These are phyloP conservation scores for Rhagonycha fulva DNA, from an alignment of 2,888 invertebrate genomes.

Conservation along the genomic window DNA sequence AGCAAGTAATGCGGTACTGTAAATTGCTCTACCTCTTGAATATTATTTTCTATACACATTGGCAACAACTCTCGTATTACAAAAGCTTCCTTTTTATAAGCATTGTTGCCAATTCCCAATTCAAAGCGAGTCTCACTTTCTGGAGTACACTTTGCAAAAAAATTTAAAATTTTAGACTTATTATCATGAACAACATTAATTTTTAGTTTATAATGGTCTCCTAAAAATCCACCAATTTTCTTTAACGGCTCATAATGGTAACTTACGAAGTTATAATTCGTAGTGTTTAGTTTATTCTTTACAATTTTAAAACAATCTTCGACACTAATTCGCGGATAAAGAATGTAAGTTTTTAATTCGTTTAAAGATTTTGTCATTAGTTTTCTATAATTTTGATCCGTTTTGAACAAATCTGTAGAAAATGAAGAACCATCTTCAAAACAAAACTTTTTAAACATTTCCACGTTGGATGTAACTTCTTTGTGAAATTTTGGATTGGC, in stretches of 20 bases:
- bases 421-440: slow-evolving; percentile 9
- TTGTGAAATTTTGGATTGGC: slow-evolving; percentile 15
- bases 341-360: slow-evolving; percentile 16
- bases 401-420: slow-evolving; percentile 10
- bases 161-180: slow-evolving; percentile 28
- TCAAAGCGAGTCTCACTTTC: slow-evolving; percentile 26
- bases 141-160: slow-evolving; percentile 41
- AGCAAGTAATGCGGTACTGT: background rate
- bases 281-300: slow-evolving; percentile 33
- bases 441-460: slow-evolving; percentile 11
- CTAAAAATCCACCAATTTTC: slow-evolving; percentile 40
- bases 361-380: slow-evolving; percentile 9
- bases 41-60: background rate
- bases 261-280: slow-evolving; percentile 30
- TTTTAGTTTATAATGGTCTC: slow-evolving; percentile 40
- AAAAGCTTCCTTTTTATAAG: slow-evolving; percentile 41
- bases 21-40: background rate
- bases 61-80: background rate
- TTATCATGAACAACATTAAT: slow-evolving; percentile 25
- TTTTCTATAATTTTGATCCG: slow-evolving; percentile 10
- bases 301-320: slow-evolving; percentile 40
- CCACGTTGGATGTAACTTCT: background rate
- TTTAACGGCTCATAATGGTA: slow-evolving; percentile 31
- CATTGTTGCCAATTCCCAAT: slow-evolving; percentile 31
- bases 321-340: slow-evolving; percentile 26